Conservation (phyloP, 2,113 vertebrate genomes). For the Gadus macrocephalus region DNA sequence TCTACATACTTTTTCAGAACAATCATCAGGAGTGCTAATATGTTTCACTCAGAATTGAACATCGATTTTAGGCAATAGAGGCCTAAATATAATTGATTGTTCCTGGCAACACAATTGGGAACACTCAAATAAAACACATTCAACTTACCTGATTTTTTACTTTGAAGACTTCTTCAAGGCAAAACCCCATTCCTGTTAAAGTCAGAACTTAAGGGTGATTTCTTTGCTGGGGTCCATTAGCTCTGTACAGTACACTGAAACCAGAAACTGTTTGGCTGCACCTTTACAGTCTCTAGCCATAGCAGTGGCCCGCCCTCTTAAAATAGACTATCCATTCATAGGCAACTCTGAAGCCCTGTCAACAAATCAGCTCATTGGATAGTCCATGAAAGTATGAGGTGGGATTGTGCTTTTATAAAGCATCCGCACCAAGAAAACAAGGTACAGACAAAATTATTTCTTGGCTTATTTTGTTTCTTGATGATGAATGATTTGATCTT, state of each 20-base stretch:
- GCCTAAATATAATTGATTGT: too few relatives aligned
- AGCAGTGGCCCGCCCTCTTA: constrained; percentile 34
- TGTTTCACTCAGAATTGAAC: too few relatives aligned
- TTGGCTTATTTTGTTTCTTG: too few relatives aligned
- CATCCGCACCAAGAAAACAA: too few relatives aligned
- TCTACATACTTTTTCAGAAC: too few relatives aligned
- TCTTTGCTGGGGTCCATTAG: constrained; percentile 18
- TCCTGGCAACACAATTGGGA: too few relatives aligned
- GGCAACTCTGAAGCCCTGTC: constrained; percentile 12
- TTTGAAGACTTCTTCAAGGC: constrained; percentile 3
- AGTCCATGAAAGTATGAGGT: constrained; percentile 10
- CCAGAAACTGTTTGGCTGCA: constrained; percentile 25
- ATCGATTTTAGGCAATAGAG: too few relatives aligned
- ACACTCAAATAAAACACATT: background rate
- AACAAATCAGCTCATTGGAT: constrained; percentile 2
- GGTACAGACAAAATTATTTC: too few relatives aligned
- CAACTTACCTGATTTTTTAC: constrained; percentile 18
- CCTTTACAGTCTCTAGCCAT: constrained; percentile 14
- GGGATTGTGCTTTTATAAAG: too few relatives aligned
- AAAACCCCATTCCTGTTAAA: background rate
- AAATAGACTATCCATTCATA: constrained; percentile 22
- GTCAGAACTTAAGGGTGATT: constrained; percentile 14
- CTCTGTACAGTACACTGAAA: constrained; percentile 20
- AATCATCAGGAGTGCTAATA: too few relatives aligned
- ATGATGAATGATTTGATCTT: too few relatives aligned